These are phyloP conservation scores for Lampropteryx suffumata DNA, from an alignment of 2,888 invertebrate genomes.

Conservation along the genomic window DNA sequence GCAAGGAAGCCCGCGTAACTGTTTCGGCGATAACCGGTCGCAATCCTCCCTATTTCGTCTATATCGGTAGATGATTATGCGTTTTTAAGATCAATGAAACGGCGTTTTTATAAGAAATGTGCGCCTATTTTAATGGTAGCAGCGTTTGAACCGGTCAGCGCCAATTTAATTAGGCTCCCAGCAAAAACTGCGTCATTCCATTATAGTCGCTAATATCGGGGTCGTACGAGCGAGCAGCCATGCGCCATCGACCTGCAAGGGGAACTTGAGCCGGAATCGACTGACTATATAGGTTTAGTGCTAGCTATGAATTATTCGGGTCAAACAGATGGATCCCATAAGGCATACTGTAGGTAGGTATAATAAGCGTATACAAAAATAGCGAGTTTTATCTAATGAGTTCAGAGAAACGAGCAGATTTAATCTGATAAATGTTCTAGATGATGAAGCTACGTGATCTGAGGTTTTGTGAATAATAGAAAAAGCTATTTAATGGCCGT, in stretches of 20 bases:
- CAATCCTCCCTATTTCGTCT: neutral
- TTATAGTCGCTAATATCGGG: constrained; percentile 58
- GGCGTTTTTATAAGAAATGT: constrained; percentile 23
- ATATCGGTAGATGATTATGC: neutral
- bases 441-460: constrained; percentile 7
- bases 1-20: constrained; percentile 3
- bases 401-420: constrained; percentile 9
- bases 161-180: constrained; percentile 46
- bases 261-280: constrained; percentile 24
- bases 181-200: constrained; percentile 60
- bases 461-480: constrained; percentile 7
- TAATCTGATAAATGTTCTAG: constrained; percentile 8
- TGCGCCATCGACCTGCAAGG: constrained; percentile 32
- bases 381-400: constrained; percentile 35
- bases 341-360: constrained; percentile 33
- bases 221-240: constrained; percentile 49
- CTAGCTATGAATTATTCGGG: constrained; percentile 49
- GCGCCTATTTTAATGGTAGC: constrained; percentile 18
- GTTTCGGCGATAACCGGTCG: constrained; percentile 8
- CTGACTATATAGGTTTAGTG: constrained; percentile 31
- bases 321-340: constrained; percentile 57
- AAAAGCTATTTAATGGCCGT: constrained; percentile 2
- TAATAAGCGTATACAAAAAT: constrained; percentile 17
- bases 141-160: constrained; percentile 42
- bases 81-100: constrained; percentile 19